Percentiles rank a stretch among this genome's conserved stretches.
Evolutionary conservation across 2,113 vertebrate species (phyloP).

Genomic region (Trichomycterus rosablanca): DNA sequence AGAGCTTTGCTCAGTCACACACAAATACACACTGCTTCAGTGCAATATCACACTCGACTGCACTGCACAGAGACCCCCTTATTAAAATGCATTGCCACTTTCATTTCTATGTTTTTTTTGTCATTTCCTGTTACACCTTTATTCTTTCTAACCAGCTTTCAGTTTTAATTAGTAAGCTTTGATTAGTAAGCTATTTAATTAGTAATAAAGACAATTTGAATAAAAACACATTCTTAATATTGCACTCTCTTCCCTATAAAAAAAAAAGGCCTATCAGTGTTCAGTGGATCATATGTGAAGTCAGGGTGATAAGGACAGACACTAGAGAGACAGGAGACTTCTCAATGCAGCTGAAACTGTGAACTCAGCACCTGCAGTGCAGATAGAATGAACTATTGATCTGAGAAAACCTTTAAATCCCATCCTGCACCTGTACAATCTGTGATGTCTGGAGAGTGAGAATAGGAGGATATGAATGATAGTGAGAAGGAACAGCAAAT

Average conservation of each 20-base stretch:
- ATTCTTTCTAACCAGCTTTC: not conserved
- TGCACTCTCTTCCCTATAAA: no score
- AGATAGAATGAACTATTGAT: conserved; percentile 32
- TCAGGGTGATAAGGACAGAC: not conserved
- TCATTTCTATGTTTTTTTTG: not conserved
- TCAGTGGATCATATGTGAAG: conserved; percentile 11
- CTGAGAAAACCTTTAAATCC: conserved; percentile 13
- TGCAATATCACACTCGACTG: conserved; percentile 11
- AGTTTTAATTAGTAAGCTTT: conserved; percentile 13
- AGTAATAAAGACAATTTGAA: conserved; percentile 7
- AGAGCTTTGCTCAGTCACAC: conserved; percentile 7
- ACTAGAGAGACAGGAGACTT: conserved; percentile 21
- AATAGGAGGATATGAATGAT: not conserved
- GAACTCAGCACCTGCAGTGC: conserved; percentile 43
- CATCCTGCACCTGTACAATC: not conserved
- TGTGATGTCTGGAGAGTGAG: not conserved
- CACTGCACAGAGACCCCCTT: not conserved
- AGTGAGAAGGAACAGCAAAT: not conserved
- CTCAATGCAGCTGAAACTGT: conserved; percentile 23
- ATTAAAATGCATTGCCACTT: not conserved
- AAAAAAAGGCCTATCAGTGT: no score
- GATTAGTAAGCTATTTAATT: conserved; percentile 6
- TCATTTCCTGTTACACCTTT: no score
- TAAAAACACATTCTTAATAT: not conserved
- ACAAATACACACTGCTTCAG: not conserved